Evolutionary conservation across 1,140 invertebrate species (phyloP), one percentile per base, ranked within the genome.

Genomic region (Thalassaphorura encarpata): DNA sequence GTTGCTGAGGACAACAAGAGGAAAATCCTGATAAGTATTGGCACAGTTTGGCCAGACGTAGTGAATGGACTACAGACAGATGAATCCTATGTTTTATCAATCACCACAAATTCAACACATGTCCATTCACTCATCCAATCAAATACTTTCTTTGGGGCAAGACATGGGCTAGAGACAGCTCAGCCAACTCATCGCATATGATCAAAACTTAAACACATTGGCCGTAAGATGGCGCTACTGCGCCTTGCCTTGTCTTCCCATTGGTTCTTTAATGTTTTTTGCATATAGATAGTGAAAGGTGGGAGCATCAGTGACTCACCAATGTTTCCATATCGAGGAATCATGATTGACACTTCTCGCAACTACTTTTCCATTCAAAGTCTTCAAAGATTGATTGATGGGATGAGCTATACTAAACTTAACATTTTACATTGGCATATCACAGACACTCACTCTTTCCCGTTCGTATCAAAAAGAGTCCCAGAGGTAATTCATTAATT

Each of bases 381-480:
- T 1, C 83, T 92, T 41, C 78, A 84, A 61, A 72, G 77, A 18
- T 85, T 84, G 0, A 74, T 92, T 39, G 84, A 88, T 65, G 87
- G 76, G 0, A 89, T 91, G 85, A 80, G 81, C 0, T 75, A 80
- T 66, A 82, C 81, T 13, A 92, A 91, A 66, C 66, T 92, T 31
- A 92, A 92, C 67, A 82, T 82, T 0, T 84, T 92, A 68, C 88
- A 92, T 64, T 90, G 87, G 86, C 87, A 92, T 63, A 85, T 91
- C n/a, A 89, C 85, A 0, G 88, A 92, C 68, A 82, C 83, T 0
- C 87, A 90, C 21, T 89, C 86, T 64, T 90, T 91, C 66, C 87
- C 88, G 0, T 80, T 88, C 48, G 79, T 80, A 24, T 79, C 84
- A 0, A 75, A 75, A 63, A 79, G 77, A 6, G 76, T 76, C 40